A percentile compares a stretch with the other conserved stretches of the same genome.
These are phyloP conservation scores for Therioaphis trifolii DNA, from an alignment of 2,888 invertebrate species.

Conservation along the genomic window DNA sequence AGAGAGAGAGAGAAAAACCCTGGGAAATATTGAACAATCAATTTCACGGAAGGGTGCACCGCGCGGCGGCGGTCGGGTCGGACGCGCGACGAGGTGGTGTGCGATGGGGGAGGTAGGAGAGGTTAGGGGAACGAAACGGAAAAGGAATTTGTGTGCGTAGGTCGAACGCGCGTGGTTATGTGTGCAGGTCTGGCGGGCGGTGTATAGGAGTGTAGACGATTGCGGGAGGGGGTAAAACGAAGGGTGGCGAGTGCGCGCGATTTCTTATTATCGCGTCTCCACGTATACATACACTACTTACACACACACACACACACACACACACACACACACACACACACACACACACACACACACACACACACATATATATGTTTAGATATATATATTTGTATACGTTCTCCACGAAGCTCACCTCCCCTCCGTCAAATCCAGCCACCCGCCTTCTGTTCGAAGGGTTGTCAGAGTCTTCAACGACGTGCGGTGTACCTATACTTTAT, in stretches of 20 bases:
- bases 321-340: not conserved
- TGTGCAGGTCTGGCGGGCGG: not conserved
- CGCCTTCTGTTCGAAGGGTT: not conserved
- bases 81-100: not conserved
- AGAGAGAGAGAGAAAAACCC: conserved; percentile 45
- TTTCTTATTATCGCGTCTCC: conserved; percentile 49
- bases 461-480: conserved; percentile 20
- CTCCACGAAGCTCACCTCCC: not conserved
- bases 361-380: not conserved
- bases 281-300: not conserved
- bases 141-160: conserved; percentile 43
- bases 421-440: not conserved
- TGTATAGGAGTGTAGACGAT: not conserved
- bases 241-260: conserved; percentile 24
- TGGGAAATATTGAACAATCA: conserved; percentile 63
- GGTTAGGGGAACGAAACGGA: not conserved
- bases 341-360: not conserved
- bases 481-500: no score
- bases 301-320: not conserved
- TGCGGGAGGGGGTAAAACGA: not conserved
- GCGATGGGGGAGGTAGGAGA: not conserved
- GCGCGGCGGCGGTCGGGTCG: conserved; percentile 19
- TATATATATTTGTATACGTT: not conserved
- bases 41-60: conserved; percentile 63
- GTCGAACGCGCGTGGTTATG: not conserved